phyloP scores from a whole-genome alignment of 2,797 vertebrate species.

The Liasis olivaceus region DNA sequence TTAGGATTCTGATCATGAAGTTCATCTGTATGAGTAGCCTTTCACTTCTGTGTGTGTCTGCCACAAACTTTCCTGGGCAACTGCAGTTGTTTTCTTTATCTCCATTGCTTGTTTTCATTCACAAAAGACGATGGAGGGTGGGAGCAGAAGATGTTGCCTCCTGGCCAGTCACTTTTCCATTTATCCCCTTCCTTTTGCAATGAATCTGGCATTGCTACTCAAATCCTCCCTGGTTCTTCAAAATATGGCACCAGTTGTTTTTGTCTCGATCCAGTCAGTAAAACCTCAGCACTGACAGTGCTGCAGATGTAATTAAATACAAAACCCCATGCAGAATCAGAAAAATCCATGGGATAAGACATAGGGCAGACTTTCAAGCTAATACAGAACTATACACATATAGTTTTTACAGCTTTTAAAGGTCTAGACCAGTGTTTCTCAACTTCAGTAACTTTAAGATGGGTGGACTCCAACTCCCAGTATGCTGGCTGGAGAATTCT shows the following conservation, averaged over 20 bases:
- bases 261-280: background rate
- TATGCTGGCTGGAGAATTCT: too few species aligned
- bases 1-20: slow-evolving; percentile 55
- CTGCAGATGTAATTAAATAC: background rate
- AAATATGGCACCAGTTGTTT: background rate
- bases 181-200: background rate
- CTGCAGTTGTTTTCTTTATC: background rate
- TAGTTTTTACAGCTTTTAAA: background rate
- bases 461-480: too few species aligned
- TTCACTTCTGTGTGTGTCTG: slow-evolving; percentile 17
- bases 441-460: background rate
- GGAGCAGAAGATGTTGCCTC: background rate
- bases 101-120: slow-evolving; percentile 11
- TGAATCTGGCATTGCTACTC: background rate
- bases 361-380: background rate
- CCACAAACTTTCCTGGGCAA: slow-evolving; percentile 5
- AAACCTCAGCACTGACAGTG: background rate
- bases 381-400: background rate
- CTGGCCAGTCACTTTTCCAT: background rate
- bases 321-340: background rate
- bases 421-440: background rate
- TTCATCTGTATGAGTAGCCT: slow-evolving; percentile 21
- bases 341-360: background rate
- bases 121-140: slow-evolving; percentile 1
- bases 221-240: background rate